phyloP scores from a whole-genome alignment of 2,113 vertebrate species.

The Hypomesus transpacificus region DNA sequence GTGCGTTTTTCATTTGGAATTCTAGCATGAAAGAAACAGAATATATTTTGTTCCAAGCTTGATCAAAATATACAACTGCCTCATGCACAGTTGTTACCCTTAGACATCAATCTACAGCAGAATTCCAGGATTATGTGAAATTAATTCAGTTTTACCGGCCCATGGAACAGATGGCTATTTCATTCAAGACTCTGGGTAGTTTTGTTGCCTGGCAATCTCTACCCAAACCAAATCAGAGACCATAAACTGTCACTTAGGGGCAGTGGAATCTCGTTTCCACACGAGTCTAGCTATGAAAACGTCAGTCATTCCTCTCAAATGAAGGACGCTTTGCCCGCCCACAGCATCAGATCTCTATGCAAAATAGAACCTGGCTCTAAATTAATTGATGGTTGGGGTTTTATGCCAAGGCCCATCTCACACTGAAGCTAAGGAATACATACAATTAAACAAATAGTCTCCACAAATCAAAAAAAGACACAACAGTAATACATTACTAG shows the following conservation, averaged over 20 bases:
- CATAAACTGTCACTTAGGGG: conserved; percentile 72
- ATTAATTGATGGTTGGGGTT: conserved; percentile 35
- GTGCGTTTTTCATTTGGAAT: background rate
- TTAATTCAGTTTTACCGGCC: conserved; percentile 66
- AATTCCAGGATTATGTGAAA: conserved; percentile 70
- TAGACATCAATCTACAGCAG: conserved; percentile 52
- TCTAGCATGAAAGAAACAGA: background rate
- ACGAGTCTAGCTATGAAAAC: conserved; percentile 42
- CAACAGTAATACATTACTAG: background rate
- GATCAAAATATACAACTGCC: too few species aligned
- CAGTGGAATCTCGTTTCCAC: conserved; percentile 63
- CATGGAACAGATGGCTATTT: conserved; percentile 68
- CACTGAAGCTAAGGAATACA: conserved; percentile 5
- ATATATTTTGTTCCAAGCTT: background rate
- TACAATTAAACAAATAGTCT: too few species aligned
- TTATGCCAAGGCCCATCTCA: conserved; percentile 10
- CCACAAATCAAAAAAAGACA: background rate
- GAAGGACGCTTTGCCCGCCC: conserved; percentile 16
- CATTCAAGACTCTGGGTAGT: conserved; percentile 64
- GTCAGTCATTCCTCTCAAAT: conserved; percentile 43
- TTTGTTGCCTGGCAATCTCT: conserved; percentile 69
- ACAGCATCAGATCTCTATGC: conserved; percentile 25
- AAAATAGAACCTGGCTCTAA: conserved; percentile 35
- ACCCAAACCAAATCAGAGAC: conserved; percentile 69
- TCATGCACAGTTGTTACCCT: conserved; percentile 31